phyloP scores from a whole-genome alignment of 2,888 invertebrate genomes.

The Hypomecis punctinalis region DNA sequence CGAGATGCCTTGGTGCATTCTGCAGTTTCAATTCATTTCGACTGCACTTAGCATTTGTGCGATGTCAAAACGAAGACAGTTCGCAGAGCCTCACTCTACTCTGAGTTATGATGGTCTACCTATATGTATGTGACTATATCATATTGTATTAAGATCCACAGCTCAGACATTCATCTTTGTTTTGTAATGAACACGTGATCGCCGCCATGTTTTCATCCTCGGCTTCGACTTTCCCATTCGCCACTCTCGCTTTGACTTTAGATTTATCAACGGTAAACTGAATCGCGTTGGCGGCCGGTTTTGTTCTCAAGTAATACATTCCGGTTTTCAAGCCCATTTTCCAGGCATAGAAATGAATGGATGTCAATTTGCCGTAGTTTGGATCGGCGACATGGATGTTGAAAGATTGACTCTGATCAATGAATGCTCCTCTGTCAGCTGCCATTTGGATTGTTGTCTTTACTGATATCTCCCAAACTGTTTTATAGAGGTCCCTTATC shows the following conservation, averaged over 20 bases:
- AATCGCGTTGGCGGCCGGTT: conserved; percentile 97
- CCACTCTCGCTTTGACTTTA: conserved; percentile 59
- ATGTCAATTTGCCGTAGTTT: conserved; percentile 96
- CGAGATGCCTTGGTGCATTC: too few species aligned
- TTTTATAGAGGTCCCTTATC: conserved; percentile 95
- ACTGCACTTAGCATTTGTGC: too few species aligned
- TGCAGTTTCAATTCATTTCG: too few species aligned
- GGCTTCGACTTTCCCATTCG: conserved; percentile 61
- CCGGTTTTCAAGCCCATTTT: conserved; percentile 98
- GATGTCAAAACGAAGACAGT: too few species aligned
- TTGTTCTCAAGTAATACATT: conserved; percentile 99
- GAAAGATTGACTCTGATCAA: conserved; percentile 99
- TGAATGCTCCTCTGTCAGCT: conserved; percentile 98
- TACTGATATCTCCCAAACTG: conserved; percentile 98
- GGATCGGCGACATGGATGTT: conserved; percentile 99
- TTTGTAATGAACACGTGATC: conserved; percentile 93
- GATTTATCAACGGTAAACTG: conserved; percentile 98
- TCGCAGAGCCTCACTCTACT: too few species aligned
- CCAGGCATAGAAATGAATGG: conserved; percentile 99
- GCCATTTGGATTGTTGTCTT: conserved; percentile 98
- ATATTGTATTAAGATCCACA: conserved; percentile 88
- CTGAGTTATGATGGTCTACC: too few species aligned
- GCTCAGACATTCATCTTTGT: conserved; percentile 94
- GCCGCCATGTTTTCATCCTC: conserved; percentile 87
- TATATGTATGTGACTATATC: neutral